A percentile compares a stretch with the other conserved stretches of the same genome.
These are phyloP conservation scores for Drosophila jambulina DNA, from an alignment of 1,140 invertebrate species.

Conservation along the genomic window DNA sequence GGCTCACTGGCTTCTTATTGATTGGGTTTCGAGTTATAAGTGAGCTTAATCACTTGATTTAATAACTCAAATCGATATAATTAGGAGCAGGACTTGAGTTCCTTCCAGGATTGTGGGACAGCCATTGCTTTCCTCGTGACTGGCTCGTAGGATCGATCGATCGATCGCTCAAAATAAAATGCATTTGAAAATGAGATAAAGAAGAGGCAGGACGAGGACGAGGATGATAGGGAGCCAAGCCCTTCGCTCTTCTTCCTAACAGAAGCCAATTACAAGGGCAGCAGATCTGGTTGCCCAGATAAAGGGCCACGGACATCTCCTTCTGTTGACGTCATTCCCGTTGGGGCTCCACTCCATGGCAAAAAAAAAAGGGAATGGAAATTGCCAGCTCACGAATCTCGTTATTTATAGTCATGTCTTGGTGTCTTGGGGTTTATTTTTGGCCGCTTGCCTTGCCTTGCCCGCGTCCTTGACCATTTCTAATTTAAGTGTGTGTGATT, in stretches of 20 bases:
- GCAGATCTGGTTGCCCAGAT: conserved; percentile 27
- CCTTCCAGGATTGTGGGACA: neutral
- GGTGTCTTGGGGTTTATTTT: conserved; percentile 41
- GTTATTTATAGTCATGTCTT: conserved; percentile 48
- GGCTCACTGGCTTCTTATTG: neutral
- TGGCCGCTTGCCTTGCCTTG: conserved; percentile 16
- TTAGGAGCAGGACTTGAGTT: neutral
- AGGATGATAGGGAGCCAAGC: neutral
- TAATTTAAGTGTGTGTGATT: conserved; percentile 37
- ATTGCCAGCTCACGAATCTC: conserved; percentile 51
- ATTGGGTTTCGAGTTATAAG: neutral
- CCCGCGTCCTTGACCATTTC: conserved; percentile 53
- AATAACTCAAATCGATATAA: conserved; percentile 10
- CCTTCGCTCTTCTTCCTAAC: neutral
- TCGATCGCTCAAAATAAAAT: conserved; percentile 35
- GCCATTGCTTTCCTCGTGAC: conserved; percentile 1
- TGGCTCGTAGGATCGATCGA: neutral
- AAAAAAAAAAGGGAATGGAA: no score
- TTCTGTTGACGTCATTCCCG: conserved; percentile 35
- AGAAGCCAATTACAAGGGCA: conserved; percentile 50
- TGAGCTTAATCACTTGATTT: conserved; percentile 5
- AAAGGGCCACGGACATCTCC: conserved; percentile 19
- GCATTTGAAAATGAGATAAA: conserved; percentile 47
- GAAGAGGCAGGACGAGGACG: neutral
- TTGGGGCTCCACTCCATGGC: conserved; percentile 9